These are phyloP conservation scores for Muscina levida DNA, from an alignment of 2,888 invertebrate species.

Conservation along the genomic window DNA sequence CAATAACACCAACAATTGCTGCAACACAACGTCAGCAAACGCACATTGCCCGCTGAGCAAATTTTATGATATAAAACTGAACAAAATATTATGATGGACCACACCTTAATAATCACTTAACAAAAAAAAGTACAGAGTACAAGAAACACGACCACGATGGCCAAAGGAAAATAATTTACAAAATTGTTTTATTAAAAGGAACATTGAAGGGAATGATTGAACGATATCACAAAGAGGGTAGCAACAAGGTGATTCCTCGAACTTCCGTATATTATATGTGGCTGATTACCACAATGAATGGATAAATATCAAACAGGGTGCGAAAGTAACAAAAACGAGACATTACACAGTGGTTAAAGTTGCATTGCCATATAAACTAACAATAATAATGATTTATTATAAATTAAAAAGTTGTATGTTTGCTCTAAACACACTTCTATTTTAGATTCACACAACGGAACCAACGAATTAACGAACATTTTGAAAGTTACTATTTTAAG, in stretches of 20 bases:
- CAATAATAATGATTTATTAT: too few relatives aligned
- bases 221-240: not conserved
- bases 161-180: slow-evolving; percentile 60
- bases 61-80: slow-evolving; percentile 51
- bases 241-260: not conserved
- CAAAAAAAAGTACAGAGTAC: slow-evolving; percentile 72
- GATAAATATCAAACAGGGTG: not conserved
- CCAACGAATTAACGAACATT: too few relatives aligned
- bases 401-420: too few relatives aligned
- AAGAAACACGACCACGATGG: slow-evolving; percentile 67
- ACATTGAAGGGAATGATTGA: not conserved
- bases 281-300: not conserved
- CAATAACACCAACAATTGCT: not conserved
- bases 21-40: not conserved
- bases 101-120: slow-evolving; percentile 80
- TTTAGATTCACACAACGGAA: too few relatives aligned
- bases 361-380: too few relatives aligned
- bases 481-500: too few relatives aligned
- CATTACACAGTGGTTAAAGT: not conserved
- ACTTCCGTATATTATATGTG: not conserved
- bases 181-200: slow-evolving; percentile 55
- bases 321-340: not conserved
- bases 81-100: slow-evolving; percentile 71
- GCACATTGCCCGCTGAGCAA: slow-evolving; percentile 27
- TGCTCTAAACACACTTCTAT: too few relatives aligned